These are phyloP conservation scores for Blera fallax DNA, from an alignment of 2,888 invertebrate genomes.

Conservation along the genomic window DNA sequence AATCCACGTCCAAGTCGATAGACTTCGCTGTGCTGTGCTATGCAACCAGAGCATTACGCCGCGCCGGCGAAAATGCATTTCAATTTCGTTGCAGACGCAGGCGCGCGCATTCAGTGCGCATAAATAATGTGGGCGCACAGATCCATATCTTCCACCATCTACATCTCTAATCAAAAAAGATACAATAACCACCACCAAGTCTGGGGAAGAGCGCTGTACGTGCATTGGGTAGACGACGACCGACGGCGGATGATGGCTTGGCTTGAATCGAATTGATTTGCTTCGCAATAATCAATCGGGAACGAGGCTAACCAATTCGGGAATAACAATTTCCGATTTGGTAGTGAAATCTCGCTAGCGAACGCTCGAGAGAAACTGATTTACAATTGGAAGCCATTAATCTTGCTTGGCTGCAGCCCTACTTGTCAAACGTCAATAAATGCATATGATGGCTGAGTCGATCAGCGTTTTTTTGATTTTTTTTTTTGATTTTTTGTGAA, in stretches of 20 bases:
- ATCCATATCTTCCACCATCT: constrained; percentile 63
- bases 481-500: background rate
- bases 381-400: constrained; percentile 59
- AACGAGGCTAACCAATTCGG: constrained; percentile 48
- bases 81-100: constrained; percentile 19
- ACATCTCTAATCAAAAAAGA: constrained; percentile 50
- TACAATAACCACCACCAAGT: background rate
- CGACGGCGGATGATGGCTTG: background rate
- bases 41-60: background rate
- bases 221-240: background rate
- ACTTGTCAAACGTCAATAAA: constrained; percentile 62
- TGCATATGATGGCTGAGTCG: constrained; percentile 38
- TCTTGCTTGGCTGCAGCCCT: constrained; percentile 36
- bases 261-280: constrained; percentile 46
- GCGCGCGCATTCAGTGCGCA: constrained; percentile 39
- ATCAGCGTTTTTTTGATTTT: constrained; percentile 1
- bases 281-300: constrained; percentile 38
- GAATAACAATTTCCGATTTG: constrained; percentile 59
- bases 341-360: constrained; percentile 44
- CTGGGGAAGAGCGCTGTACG: background rate
- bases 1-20: constrained; percentile 46
- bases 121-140: constrained; percentile 67
- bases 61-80: constrained; percentile 17
- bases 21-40: background rate
- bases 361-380: constrained; percentile 21